Evolutionary conservation across 2,797 vertebrate species (phyloP).

Genomic region (Aphelocoma californica): DNA sequence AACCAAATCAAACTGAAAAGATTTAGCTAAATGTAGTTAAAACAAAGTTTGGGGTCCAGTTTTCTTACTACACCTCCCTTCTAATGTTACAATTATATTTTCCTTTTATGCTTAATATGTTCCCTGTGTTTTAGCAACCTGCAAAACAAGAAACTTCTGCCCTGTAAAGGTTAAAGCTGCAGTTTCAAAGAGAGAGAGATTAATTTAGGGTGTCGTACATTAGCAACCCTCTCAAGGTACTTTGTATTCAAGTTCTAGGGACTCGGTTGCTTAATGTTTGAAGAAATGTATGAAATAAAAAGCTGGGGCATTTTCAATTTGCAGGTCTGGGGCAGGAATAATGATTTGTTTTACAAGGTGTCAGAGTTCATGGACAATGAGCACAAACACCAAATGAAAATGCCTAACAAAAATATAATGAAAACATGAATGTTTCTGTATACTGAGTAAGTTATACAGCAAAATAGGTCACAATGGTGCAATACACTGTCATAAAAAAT

Average conservation of each 20-base stretch:
- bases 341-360: constrained; percentile 43
- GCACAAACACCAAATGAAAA: constrained; percentile 48
- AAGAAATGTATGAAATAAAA: constrained; percentile 27
- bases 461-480: neutral
- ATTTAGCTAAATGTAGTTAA: neutral
- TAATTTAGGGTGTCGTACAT: neutral
- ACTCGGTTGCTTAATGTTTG: neutral
- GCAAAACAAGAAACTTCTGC: neutral
- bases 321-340: constrained; percentile 26
- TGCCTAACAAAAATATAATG: neutral
- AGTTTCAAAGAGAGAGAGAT: neutral
- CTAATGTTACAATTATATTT: neutral
- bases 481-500: neutral
- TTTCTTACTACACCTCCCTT: neutral
- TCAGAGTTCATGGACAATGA: constrained; percentile 34
- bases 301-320: constrained; percentile 1
- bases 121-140: neutral
- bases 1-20: neutral
- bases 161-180: neutral
- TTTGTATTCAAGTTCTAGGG: neutral
- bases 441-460: neutral
- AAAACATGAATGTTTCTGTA: neutral
- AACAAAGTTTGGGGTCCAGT: neutral
- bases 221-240: neutral
- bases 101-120: neutral